Evolutionary conservation across 2,797 vertebrate genomes (phyloP).

Genomic region (Natrix natrix): DNA sequence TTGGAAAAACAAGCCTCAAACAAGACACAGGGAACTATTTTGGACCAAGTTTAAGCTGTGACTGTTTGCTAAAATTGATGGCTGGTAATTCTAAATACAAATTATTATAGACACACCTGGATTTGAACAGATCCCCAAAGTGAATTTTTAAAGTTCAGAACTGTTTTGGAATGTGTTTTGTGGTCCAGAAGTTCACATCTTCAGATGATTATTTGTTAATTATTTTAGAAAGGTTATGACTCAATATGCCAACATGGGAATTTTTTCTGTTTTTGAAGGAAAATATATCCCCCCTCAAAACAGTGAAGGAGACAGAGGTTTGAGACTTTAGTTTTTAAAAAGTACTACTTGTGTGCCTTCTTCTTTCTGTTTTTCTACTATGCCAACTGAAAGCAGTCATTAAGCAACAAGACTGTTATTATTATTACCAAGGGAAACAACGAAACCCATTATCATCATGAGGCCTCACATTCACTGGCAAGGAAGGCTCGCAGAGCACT

Average conservation of each 20-base stretch:
- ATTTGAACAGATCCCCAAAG: background rate
- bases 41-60: background rate
- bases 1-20: background rate
- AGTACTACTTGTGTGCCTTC: constrained; percentile 33
- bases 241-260: background rate
- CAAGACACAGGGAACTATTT: background rate
- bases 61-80: background rate
- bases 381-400: constrained; percentile 61
- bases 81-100: background rate
- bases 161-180: background rate
- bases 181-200: background rate
- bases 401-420: constrained; percentile 56
- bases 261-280: background rate
- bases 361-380: constrained; percentile 43
- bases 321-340: constrained; percentile 36
- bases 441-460: constrained; percentile 72
- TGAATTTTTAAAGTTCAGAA: no score
- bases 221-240: background rate
- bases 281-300: background rate
- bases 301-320: background rate
- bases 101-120: background rate
- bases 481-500: constrained; percentile 73
- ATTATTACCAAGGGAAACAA: constrained; percentile 70
- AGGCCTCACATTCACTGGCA: constrained; percentile 63
- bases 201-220: background rate